Evolutionary conservation across 2,113 vertebrate species (phyloP).

Genomic region (Coryphaenoides rupestris): DNA sequence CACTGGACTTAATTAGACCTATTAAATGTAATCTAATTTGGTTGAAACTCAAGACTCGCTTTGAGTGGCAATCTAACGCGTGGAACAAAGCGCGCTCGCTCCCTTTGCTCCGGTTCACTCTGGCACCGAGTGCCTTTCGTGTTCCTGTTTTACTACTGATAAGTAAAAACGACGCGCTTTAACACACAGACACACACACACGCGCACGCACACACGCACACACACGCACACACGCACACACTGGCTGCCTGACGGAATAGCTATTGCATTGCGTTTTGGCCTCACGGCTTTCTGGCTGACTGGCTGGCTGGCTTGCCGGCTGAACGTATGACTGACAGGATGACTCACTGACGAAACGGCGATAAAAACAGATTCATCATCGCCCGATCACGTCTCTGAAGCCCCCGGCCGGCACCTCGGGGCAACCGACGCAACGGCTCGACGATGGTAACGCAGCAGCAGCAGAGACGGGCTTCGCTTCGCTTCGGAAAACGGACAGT

Average conservation of each 20-base stretch:
- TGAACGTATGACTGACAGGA: not conserved
- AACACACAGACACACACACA: too few species aligned
- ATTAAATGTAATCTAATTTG: slow-evolving; percentile 75
- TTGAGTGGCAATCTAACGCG: slow-evolving; percentile 70
- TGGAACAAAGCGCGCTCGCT: slow-evolving; percentile 63
- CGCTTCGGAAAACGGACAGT: too few species aligned
- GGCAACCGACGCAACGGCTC: too few species aligned
- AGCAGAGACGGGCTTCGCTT: too few species aligned
- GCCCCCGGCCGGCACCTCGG: too few species aligned
- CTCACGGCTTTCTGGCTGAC: slow-evolving; percentile 30
- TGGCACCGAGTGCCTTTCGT: slow-evolving; percentile 57
- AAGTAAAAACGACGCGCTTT: slow-evolving; percentile 39
- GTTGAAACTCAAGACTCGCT: slow-evolving; percentile 66
- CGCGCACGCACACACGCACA: too few species aligned
- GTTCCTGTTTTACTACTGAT: slow-evolving; percentile 57
- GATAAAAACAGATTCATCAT: too few species aligned
- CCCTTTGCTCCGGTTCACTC: slow-evolving; percentile 59
- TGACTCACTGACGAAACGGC: not conserved
- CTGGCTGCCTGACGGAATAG: slow-evolving; percentile 20
- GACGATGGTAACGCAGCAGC: too few species aligned
- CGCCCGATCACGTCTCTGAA: too few species aligned
- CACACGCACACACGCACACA: too few species aligned
- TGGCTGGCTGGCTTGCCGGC: slow-evolving; percentile 27
- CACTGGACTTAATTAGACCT: slow-evolving; percentile 68
- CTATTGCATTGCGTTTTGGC: slow-evolving; percentile 12